Evolutionary conservation across 2,113 vertebrate genomes (phyloP).

Genomic region (Apteryx mantelli): DNA sequence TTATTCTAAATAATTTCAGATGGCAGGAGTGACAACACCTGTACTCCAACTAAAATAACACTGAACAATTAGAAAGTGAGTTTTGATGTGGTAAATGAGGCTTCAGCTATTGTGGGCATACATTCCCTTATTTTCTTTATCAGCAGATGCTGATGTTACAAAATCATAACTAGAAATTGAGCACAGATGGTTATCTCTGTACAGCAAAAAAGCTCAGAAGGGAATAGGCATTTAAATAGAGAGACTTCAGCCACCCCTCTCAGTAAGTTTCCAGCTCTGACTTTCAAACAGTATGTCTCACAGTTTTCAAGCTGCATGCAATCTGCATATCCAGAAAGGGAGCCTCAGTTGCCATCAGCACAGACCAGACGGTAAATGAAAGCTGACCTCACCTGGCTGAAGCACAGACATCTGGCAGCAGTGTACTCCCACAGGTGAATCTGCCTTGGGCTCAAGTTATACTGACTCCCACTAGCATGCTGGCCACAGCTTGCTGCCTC

Average conservation of each 20-base stretch:
- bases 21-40: constrained; percentile 22
- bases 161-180: constrained; percentile 70
- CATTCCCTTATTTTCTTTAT: constrained; percentile 72
- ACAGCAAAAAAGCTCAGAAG: constrained; percentile 60
- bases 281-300: constrained; percentile 43
- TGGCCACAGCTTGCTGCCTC: background rate
- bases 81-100: constrained; percentile 64
- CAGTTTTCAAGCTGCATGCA: background rate
- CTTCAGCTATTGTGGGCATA: constrained; percentile 63
- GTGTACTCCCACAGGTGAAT: background rate
- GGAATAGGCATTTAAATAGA: constrained; percentile 55
- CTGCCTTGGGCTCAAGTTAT: background rate
- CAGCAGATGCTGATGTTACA: constrained; percentile 80
- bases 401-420: background rate
- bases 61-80: constrained; percentile 55
- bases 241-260: constrained; percentile 43
- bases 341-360: background rate
- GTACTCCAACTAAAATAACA: constrained; percentile 30
- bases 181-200: constrained; percentile 75
- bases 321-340: background rate
- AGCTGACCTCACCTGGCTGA: background rate
- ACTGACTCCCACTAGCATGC: background rate
- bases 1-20: background rate
- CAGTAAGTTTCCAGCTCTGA: constrained; percentile 33
- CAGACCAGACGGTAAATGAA: background rate